phyloP scores from a whole-genome alignment of 2,113 vertebrate genomes.

The Pterocles orientalis region DNA sequence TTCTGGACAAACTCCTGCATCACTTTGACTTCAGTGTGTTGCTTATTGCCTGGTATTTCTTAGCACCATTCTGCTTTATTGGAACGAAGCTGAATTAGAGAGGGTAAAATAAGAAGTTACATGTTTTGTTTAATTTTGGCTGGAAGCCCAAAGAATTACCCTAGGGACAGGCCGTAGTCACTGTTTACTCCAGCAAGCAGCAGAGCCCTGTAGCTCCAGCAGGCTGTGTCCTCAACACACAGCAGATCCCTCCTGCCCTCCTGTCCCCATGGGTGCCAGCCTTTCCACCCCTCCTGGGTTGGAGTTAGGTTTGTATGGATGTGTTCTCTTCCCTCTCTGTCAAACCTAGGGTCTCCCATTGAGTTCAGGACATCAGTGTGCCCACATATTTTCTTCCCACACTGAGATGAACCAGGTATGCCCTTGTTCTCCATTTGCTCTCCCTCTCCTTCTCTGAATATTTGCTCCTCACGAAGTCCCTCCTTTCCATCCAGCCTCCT shows the following conservation, averaged over 20 bases:
- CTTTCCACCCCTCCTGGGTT: not conserved
- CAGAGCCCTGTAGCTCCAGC: not conserved
- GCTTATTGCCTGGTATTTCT: not conserved
- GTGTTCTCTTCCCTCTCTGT: not conserved
- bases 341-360: not conserved
- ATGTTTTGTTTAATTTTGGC: not conserved
- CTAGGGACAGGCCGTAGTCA: not conserved
- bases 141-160: not conserved
- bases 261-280: rapidly evolving
- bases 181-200: not conserved
- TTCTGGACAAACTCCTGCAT: not conserved
- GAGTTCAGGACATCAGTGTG: not conserved
- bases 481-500: not conserved
- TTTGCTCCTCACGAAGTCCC: not conserved
- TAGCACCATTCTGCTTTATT: not conserved
- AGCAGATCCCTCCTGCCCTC: not conserved
- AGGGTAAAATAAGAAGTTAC: not conserved
- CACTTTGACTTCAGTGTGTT: not conserved
- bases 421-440: not conserved
- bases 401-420: not conserved
- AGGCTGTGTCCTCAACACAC: rapidly evolving
- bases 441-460: not conserved
- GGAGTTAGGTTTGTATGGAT: not conserved
- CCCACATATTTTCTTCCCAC: not conserved
- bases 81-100: not conserved